Conservation (phyloP, 2,888 invertebrate species). For the Drosophila stalkeri region DNA sequence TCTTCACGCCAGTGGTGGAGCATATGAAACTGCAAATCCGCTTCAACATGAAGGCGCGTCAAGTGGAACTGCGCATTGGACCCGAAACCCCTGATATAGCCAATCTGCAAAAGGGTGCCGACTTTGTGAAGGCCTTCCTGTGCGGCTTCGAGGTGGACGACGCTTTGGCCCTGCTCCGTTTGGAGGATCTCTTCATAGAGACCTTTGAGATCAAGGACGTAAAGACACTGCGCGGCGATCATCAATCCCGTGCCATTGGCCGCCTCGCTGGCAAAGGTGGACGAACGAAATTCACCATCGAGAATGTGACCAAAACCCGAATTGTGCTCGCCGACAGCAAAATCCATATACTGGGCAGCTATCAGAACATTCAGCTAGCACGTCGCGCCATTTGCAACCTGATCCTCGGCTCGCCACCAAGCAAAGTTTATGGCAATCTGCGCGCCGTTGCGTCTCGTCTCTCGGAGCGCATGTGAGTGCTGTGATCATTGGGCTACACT, state of each 20-base stretch:
- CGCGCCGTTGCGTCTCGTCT: slow-evolving; percentile 93
- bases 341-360: slow-evolving; percentile 98
- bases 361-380: slow-evolving; percentile 97
- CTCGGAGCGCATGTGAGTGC: slow-evolving; percentile 91
- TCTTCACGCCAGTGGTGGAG: slow-evolving; percentile 98
- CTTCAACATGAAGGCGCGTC: slow-evolving; percentile 95
- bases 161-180: slow-evolving; percentile 95
- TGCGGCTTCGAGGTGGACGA: slow-evolving; percentile 99
- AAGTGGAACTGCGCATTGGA: slow-evolving; percentile 86
- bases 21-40: slow-evolving; percentile 96
- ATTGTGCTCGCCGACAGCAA: slow-evolving; percentile 98
- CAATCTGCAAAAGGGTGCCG: slow-evolving; percentile 98
- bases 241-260: slow-evolving; percentile 97
- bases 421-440: slow-evolving; percentile 98
- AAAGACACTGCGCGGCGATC: slow-evolving; percentile 97
- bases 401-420: slow-evolving; percentile 98
- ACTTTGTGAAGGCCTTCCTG: slow-evolving; percentile 98
- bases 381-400: slow-evolving; percentile 97
- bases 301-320: slow-evolving; percentile 99
- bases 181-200: slow-evolving; percentile 98
- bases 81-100: slow-evolving; percentile 90
- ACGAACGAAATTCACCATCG: slow-evolving; percentile 98
- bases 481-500: slow-evolving; percentile 39
- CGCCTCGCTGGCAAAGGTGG: slow-evolving; percentile 98
- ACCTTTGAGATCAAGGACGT: slow-evolving; percentile 99